These are phyloP conservation scores for Crocuta crocuta DNA, from an alignment of 2,113 vertebrate species.

Conservation along the genomic window DNA sequence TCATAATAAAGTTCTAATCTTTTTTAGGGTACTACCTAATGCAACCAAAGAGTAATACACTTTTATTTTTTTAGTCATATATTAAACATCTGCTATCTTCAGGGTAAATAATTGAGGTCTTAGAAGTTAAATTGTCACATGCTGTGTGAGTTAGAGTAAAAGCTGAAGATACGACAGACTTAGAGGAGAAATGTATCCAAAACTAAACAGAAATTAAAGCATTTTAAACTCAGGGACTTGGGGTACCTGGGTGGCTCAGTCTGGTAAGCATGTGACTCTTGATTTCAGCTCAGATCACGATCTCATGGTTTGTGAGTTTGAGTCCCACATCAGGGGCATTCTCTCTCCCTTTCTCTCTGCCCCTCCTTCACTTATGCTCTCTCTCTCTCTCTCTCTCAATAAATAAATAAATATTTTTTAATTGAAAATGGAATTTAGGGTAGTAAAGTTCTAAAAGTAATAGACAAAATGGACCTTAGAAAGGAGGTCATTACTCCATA, in stretches of 20 bases:
- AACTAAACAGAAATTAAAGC: conserved; percentile 21
- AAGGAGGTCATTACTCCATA: conserved; percentile 67
- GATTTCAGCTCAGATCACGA: too few relatives aligned
- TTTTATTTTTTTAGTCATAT: not conserved
- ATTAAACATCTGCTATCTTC: conserved; percentile 4
- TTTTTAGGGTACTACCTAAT: not conserved
- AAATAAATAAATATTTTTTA: too few relatives aligned
- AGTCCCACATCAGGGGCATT: too few relatives aligned
- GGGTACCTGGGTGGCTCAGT: too few relatives aligned
- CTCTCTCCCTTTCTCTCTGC: too few relatives aligned
- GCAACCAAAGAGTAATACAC: not conserved
- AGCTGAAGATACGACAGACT: not conserved
- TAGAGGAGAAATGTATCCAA: conserved; percentile 8
- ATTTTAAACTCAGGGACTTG: conserved; percentile 38
- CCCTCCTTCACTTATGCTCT: too few relatives aligned
- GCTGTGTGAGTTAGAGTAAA: not conserved
- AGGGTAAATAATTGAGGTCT: not conserved
- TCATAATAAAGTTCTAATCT: not conserved
- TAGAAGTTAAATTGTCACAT: not conserved
- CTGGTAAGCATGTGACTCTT: too few relatives aligned
- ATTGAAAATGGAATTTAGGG: conserved; percentile 36
- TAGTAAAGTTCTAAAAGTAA: conserved; percentile 66
- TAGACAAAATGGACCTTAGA: conserved; percentile 73
- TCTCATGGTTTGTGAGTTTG: too few relatives aligned
- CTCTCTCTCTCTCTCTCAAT: too few relatives aligned